phyloP scores from a whole-genome alignment of 2,113 vertebrate genomes.

The Diadophis punctatus region DNA sequence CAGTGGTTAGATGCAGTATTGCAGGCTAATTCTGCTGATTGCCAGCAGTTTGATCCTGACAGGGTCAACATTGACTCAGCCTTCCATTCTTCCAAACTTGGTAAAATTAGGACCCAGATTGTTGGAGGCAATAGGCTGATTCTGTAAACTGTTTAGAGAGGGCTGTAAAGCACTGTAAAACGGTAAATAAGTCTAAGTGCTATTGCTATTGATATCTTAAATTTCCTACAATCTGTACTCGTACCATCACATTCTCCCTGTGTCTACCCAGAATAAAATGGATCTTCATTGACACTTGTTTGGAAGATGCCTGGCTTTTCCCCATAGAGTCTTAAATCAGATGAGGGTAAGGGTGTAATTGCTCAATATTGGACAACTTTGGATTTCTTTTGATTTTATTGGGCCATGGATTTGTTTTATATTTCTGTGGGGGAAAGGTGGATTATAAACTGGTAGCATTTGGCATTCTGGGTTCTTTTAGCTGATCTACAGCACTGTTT shows the following conservation, averaged over 20 bases:
- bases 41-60: no score
- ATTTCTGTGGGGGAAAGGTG: background rate
- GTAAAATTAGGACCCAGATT: no score
- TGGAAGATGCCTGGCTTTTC: background rate
- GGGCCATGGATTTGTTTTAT: background rate
- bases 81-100: no score
- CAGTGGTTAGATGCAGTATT: no score
- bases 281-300: background rate
- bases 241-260: background rate
- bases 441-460: background rate
- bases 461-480: background rate
- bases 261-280: background rate
- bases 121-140: no score
- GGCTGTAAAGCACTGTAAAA: no score
- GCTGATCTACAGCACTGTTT: background rate
- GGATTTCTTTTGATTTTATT: background rate
- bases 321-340: background rate
- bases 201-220: background rate
- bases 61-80: no score
- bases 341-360: background rate
- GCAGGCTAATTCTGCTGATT: no score
- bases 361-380: background rate
- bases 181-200: no score
- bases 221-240: background rate
- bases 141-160: no score